Evolutionary conservation across 64 coral and sea anemone species (phyloP).

Genomic region (Actinia tenebrosa): DNA sequence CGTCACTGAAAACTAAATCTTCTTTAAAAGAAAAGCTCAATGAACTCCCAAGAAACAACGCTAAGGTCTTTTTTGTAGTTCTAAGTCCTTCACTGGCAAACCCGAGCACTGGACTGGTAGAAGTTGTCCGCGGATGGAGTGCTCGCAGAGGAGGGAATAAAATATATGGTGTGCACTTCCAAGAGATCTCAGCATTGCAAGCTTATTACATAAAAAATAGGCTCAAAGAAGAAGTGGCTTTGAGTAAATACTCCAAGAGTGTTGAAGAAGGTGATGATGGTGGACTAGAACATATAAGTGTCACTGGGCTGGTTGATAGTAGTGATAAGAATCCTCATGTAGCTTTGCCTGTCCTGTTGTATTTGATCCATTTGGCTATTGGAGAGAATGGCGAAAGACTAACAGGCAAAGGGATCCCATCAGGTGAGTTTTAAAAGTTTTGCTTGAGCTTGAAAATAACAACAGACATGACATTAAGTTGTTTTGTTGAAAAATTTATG

Average conservation of each 20-base stretch:
- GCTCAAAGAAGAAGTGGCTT: constrained; percentile 38
- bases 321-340: constrained; percentile 39
- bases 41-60: constrained; percentile 21
- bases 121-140: constrained; percentile 52
- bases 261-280: not conserved
- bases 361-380: constrained; percentile 87
- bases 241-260: not conserved
- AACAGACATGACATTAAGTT: not conserved
- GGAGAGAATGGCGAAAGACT: constrained; percentile 93
- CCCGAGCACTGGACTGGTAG: constrained; percentile 61
- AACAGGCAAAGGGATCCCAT: constrained; percentile 81
- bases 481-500: not conserved
- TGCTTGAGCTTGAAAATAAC: not conserved
- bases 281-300: constrained; percentile 32
- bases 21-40: constrained; percentile 49
- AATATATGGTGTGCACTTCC: constrained; percentile 87
- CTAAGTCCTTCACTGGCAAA: constrained; percentile 68
- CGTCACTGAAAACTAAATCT: constrained; percentile 13
- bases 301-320: constrained; percentile 75
- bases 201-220: constrained; percentile 72
- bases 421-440: constrained; percentile 36
- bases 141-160: constrained; percentile 10
- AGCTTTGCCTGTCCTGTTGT: constrained; percentile 78
- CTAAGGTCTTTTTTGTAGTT: constrained; percentile 82
- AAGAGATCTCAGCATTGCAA: constrained; percentile 85